Conservation (phyloP, 2,888 invertebrate species). For the Drosophila austrosaltans region DNA sequence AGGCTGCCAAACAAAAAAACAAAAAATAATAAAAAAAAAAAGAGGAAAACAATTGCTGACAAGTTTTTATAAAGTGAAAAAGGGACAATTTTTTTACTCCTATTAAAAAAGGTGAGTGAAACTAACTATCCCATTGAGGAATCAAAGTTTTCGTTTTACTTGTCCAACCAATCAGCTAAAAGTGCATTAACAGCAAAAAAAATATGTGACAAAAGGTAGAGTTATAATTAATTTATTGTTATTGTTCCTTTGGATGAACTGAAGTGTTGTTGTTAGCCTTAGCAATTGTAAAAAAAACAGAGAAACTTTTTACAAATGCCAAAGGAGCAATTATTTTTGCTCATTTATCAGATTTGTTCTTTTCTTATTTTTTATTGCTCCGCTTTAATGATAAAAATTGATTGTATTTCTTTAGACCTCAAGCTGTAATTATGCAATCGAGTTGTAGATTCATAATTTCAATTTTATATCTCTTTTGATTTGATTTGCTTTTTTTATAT, state of each 20-base stretch:
- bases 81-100: constrained; percentile 44
- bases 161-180: constrained; percentile 1
- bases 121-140: constrained; percentile 20
- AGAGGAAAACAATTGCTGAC: constrained; percentile 43
- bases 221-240: too few species aligned
- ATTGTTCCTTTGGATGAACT: too few species aligned
- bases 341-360: too few species aligned
- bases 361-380: too few species aligned
- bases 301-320: too few species aligned
- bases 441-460: neutral
- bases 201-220: too few species aligned
- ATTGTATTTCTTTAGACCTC: neutral
- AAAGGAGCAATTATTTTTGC: too few species aligned
- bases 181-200: neutral
- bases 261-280: too few species aligned
- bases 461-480: neutral
- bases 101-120: constrained; percentile 23
- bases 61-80: constrained; percentile 60
- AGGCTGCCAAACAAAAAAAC: constrained; percentile 1
- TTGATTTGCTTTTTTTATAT: neutral
- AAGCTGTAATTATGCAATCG: neutral
- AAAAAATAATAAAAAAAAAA: neutral
- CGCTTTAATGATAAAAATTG: too few species aligned
- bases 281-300: too few species aligned
- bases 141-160: neutral